Evolutionary conservation across 2,797 vertebrate genomes (phyloP).

Genomic region (Cynodonichthys magdalenae): DNA sequence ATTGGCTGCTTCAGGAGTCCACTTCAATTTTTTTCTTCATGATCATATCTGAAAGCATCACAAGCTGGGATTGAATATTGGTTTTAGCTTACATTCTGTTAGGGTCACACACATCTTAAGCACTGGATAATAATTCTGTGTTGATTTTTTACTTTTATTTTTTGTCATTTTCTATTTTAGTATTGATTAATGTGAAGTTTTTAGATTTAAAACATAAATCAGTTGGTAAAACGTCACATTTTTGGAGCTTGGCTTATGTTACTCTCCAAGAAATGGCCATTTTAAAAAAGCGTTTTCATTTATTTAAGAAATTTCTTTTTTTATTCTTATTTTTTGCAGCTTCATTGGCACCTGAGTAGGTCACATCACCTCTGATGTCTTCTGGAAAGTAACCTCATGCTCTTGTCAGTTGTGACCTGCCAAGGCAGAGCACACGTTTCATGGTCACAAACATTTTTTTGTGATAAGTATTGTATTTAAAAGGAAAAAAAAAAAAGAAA

Average conservation of each 20-base stretch:
- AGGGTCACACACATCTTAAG: slow-evolving; percentile 88
- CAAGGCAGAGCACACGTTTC: slow-evolving; percentile 73
- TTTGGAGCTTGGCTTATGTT: slow-evolving; percentile 85
- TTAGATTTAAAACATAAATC: slow-evolving; percentile 85
- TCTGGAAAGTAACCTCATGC: slow-evolving; percentile 63
- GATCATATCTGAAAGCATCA: slow-evolving; percentile 89
- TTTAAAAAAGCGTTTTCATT: slow-evolving; percentile 76
- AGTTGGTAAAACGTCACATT: slow-evolving; percentile 89
- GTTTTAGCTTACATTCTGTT: slow-evolving; percentile 88
- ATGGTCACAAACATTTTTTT: slow-evolving; percentile 81
- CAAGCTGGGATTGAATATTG: slow-evolving; percentile 92
- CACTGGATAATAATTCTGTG: slow-evolving; percentile 94
- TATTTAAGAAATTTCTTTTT: slow-evolving; percentile 89
- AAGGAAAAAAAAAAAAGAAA: slow-evolving; percentile 45
- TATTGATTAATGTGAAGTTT: slow-evolving; percentile 99
- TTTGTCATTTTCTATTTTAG: slow-evolving; percentile 84
- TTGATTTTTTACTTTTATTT: slow-evolving; percentile 71
- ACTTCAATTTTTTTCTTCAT: slow-evolving; percentile 56
- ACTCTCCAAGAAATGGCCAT: slow-evolving; percentile 88
- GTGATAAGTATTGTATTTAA: slow-evolving; percentile 89
- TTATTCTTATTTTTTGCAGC: slow-evolving; percentile 68
- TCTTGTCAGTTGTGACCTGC: slow-evolving; percentile 83
- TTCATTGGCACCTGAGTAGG: slow-evolving; percentile 83
- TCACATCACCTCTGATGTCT: slow-evolving; percentile 50
- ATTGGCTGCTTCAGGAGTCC: slow-evolving; percentile 57